phyloP scores from a whole-genome alignment of 1,140 invertebrate species.

The Holcopasites calliopsidis region DNA sequence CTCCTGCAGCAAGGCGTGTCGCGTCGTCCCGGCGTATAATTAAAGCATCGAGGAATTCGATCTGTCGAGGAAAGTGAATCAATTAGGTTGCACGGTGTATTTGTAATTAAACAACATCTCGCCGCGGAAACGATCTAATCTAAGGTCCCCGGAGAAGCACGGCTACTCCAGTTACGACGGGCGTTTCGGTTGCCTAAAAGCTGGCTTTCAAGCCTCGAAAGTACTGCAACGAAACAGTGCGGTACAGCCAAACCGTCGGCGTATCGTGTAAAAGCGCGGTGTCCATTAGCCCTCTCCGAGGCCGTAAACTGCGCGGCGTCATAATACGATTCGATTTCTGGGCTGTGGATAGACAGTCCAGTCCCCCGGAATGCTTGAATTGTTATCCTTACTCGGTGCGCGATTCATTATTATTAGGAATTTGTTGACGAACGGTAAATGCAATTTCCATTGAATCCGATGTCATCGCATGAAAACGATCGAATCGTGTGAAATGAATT shows the following conservation, averaged over 20 bases:
- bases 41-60: neutral
- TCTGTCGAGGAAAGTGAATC: neutral
- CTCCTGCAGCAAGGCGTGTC: too few species aligned
- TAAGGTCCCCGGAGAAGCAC: neutral
- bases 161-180: neutral
- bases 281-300: constrained; percentile 19
- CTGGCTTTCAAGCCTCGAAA: constrained; percentile 16
- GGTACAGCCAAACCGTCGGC: neutral
- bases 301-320: neutral
- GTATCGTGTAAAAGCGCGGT: constrained; percentile 19
- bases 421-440: neutral
- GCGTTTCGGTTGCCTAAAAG: constrained; percentile 15
- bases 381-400: too few species aligned
- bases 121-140: neutral
- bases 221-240: neutral
- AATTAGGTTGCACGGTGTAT: too few species aligned
- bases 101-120: neutral
- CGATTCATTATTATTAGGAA: neutral
- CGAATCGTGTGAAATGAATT: neutral
- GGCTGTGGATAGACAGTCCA: too few species aligned
- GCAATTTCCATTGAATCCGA: neutral
- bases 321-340: constrained; percentile 28
- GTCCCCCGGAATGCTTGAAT: neutral
- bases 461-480: neutral
- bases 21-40: constrained; percentile 1